These are phyloP conservation scores for Agapornis canus DNA, from an alignment of 2,797 vertebrate genomes.

Conservation along the genomic window DNA sequence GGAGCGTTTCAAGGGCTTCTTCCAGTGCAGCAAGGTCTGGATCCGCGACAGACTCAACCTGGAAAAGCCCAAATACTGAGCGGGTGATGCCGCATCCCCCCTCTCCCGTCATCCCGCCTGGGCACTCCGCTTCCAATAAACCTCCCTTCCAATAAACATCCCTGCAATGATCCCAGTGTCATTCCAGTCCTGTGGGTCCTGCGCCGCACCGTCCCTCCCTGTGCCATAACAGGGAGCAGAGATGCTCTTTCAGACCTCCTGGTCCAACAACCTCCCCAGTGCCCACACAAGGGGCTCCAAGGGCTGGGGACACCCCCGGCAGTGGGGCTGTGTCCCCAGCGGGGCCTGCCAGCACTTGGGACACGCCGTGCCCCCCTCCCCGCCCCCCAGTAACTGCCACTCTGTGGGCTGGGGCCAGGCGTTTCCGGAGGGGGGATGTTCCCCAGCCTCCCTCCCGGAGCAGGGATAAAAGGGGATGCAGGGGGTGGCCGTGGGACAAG, in stretches of 20 bases:
- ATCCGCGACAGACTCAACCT: background rate
- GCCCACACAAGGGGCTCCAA: background rate
- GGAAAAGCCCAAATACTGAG: background rate
- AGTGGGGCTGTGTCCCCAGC: background rate
- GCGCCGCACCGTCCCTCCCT: rapidly evolving
- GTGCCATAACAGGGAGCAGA: rapidly evolving
- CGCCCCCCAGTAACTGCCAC: background rate
- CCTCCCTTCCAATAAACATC: background rate
- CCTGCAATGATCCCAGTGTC: background rate
- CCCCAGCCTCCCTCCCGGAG: rapidly evolving
- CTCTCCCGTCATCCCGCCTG: rapidly evolving
- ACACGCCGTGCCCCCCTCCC: rapidly evolving
- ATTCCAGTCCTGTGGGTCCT: background rate
- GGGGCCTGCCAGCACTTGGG: background rate
- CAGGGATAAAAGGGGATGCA: background rate
- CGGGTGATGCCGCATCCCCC: rapidly evolving
- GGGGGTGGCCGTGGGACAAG: background rate
- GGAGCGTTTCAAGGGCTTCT: background rate
- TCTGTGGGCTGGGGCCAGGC: background rate
- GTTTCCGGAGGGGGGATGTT: background rate
- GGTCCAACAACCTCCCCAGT: rapidly evolving
- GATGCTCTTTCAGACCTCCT: rapidly evolving
- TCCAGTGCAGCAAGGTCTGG: background rate
- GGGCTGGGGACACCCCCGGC: background rate
- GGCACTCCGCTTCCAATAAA: background rate